A percentile compares a stretch with the other conserved stretches of the same genome.
Evolutionary conservation across 1,140 invertebrate species (phyloP).

Genomic region (Musca vetustissima): DNA sequence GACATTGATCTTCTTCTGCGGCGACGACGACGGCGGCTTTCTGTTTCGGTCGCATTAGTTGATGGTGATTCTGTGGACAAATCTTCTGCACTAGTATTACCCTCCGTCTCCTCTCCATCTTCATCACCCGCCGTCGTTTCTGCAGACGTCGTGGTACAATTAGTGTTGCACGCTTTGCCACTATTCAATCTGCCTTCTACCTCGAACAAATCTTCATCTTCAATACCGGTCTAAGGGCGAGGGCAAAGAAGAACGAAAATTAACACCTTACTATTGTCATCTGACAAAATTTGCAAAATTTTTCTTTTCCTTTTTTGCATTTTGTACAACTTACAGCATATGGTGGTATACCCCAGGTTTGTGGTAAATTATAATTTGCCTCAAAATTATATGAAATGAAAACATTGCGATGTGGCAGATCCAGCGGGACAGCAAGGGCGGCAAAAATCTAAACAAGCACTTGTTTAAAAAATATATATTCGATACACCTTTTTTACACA

Average conservation of each 20-base stretch:
- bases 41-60: background rate
- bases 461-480: background rate
- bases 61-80: background rate
- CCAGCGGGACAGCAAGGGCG: conserved; percentile 71
- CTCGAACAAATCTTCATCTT: conserved; percentile 22
- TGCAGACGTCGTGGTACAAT: conserved; percentile 1
- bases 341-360: conserved; percentile 40
- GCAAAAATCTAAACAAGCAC: conserved; percentile 59
- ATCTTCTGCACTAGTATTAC: background rate
- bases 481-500: background rate
- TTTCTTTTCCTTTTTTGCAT: background rate
- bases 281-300: background rate
- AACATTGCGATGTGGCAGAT: conserved; percentile 69
- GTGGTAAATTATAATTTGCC: conserved; percentile 65
- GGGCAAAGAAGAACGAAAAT: background rate
- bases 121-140: background rate
- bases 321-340: conserved; percentile 41
- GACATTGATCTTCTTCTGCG: background rate
- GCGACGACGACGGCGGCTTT: background rate
- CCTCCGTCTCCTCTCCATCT: background rate
- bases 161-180: background rate
- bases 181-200: background rate
- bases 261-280: background rate
- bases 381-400: conserved; percentile 77
- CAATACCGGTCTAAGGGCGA: conserved; percentile 17